These are phyloP conservation scores for Pristis pectinata DNA, from an alignment of 2,797 vertebrate genomes.

Conservation along the genomic window DNA sequence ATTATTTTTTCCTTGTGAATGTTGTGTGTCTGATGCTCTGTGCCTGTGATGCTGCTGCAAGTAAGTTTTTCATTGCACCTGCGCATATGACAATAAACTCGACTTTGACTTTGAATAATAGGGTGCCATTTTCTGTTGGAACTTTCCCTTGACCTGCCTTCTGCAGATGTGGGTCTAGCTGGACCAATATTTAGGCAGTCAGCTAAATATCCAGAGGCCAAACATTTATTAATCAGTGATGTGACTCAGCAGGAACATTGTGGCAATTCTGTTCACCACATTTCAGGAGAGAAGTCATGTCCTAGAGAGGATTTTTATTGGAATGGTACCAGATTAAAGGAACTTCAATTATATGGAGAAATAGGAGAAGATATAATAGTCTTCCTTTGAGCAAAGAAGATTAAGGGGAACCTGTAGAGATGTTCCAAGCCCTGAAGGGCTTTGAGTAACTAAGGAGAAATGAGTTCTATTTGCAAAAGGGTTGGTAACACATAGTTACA, in stretches of 20 bases:
- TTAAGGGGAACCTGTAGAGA: background rate
- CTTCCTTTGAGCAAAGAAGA: background rate
- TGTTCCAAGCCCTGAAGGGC: background rate
- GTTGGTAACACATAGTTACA: background rate
- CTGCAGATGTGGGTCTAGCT: background rate
- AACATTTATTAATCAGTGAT: background rate
- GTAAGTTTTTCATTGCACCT: too few relatives aligned
- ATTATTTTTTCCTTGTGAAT: too few relatives aligned
- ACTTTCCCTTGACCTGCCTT: background rate
- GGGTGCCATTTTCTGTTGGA: background rate
- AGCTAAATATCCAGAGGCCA: background rate
- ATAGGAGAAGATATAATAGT: background rate
- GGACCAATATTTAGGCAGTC: background rate
- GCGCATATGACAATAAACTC: too few relatives aligned
- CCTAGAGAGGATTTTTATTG: background rate
- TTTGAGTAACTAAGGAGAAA: background rate
- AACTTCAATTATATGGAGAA: background rate
- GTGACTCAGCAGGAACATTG: background rate
- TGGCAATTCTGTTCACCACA: background rate
- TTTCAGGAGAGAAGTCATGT: background rate
- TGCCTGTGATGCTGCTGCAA: too few relatives aligned
- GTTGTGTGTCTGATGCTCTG: too few relatives aligned
- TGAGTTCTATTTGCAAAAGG: background rate
- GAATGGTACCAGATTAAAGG: background rate
- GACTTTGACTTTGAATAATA: too few relatives aligned